Conservation (phyloP, 2,888 invertebrate species). For the Tholera decimalis region DNA sequence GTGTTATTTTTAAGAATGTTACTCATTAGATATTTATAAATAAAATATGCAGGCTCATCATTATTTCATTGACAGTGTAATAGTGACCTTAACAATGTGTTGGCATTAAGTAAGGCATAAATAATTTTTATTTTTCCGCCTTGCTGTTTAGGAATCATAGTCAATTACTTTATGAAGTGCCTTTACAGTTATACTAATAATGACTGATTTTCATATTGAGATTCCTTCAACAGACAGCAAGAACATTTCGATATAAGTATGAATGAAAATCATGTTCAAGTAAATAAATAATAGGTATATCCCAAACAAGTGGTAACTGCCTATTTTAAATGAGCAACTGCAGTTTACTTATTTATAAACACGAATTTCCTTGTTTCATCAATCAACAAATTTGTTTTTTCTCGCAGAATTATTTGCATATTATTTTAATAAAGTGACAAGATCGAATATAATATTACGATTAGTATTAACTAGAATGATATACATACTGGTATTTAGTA, state of each 20-base stretch:
- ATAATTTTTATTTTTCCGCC: conserved; percentile 44
- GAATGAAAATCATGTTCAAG: conserved; percentile 10
- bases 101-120: conserved; percentile 20
- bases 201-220: conserved; percentile 32
- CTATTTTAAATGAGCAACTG: conserved; percentile 14
- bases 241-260: conserved; percentile 20
- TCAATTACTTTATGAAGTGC: conserved; percentile 68
- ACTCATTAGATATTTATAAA: conserved; percentile 3
- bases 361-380: conserved; percentile 19
- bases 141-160: conserved; percentile 54
- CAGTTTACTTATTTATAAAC: conserved; percentile 12
- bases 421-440: conserved; percentile 29
- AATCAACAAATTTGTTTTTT: conserved; percentile 4
- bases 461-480: conserved; percentile 36
- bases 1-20: not conserved
- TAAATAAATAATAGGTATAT: conserved; percentile 12
- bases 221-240: conserved; percentile 36
- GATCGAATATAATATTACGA: conserved; percentile 43
- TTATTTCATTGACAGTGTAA: conserved; percentile 19
- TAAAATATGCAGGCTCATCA: conserved; percentile 8
- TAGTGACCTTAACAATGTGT: conserved; percentile 25
- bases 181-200: conserved; percentile 60
- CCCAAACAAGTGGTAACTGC: conserved; percentile 16
- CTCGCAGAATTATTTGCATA: conserved; percentile 6
- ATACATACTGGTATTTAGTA: conserved; percentile 37